Percentiles rank a stretch among this genome's conserved stretches.
phyloP scores from a whole-genome alignment of 2,113 vertebrate species.

The Cervus canadensis region DNA sequence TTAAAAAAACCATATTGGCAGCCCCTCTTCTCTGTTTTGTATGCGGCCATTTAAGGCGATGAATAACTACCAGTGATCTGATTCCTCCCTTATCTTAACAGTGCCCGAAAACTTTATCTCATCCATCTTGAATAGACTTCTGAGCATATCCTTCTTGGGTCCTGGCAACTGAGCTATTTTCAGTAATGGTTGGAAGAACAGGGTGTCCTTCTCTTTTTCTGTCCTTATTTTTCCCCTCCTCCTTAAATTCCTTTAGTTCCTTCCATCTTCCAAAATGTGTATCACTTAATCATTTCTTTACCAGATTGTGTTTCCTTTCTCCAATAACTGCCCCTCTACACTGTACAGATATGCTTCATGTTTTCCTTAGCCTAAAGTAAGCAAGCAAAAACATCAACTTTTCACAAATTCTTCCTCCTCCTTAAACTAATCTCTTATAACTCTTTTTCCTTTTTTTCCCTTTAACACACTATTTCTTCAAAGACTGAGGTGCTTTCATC shows the following conservation, averaged over 20 bases:
- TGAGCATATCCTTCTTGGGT: neutral
- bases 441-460: neutral
- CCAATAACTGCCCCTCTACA: neutral
- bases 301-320: neutral
- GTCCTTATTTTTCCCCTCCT: neutral
- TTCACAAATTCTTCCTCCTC: neutral
- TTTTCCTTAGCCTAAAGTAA: neutral
- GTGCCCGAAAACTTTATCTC: slow-evolving; percentile 11
- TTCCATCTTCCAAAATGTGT: neutral
- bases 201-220: neutral
- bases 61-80: neutral
- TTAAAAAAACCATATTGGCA: neutral
- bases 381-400: neutral
- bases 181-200: neutral
- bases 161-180: neutral
- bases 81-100: slow-evolving; percentile 29
- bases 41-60: neutral
- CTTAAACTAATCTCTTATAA: neutral
- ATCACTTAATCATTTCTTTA: neutral
- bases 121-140: neutral
- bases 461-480: neutral
- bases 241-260: neutral
- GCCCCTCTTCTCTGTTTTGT: neutral
- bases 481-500: neutral
- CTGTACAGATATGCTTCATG: neutral